A percentile compares a stretch with the other conserved stretches of the same genome.
These are phyloP conservation scores for Mythimna lalbum DNA, from an alignment of 2,888 invertebrate genomes.

Conservation along the genomic window DNA sequence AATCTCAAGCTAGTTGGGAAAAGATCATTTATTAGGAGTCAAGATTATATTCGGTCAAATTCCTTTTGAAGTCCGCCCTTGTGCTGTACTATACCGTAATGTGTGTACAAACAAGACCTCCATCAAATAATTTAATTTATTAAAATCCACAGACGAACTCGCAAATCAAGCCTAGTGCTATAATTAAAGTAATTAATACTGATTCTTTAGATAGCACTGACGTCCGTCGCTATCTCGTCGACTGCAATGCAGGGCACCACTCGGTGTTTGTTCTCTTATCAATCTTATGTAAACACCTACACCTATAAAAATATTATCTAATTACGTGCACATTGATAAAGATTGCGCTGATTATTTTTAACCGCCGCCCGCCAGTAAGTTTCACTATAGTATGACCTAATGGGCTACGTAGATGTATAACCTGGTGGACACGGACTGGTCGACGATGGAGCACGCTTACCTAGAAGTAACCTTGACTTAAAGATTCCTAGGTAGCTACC, in stretches of 20 bases:
- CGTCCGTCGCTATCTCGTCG: conserved; percentile 42
- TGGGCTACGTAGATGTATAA: too few species aligned
- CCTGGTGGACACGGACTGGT: too few species aligned
- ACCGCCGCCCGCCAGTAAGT: not conserved
- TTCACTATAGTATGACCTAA: too few species aligned
- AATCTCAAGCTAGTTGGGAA: not conserved
- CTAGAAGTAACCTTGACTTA: too few species aligned
- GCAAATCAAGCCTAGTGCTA: not conserved
- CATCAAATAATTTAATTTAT: too few species aligned
- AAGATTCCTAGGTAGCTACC: too few species aligned
- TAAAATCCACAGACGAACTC: conserved; percentile 1
- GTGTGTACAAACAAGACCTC: too few species aligned
- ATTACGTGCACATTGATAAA: conserved; percentile 16
- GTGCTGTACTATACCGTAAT: too few species aligned
- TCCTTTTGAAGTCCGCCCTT: too few species aligned
- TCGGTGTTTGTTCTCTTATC: conserved; percentile 44
- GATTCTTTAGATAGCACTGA: conserved; percentile 53
- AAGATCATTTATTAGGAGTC: too few species aligned
- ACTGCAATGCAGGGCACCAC: conserved; percentile 53
- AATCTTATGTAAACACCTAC: conserved; percentile 34
- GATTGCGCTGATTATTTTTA: conserved; percentile 3
- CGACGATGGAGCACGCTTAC: too few species aligned
- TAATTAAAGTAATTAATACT: conserved; percentile 40
- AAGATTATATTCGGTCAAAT: too few species aligned
- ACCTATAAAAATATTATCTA: conserved; percentile 16